Evolutionary conservation across 1,140 invertebrate species (phyloP).

Genomic region (Riptortus pedestris): DNA sequence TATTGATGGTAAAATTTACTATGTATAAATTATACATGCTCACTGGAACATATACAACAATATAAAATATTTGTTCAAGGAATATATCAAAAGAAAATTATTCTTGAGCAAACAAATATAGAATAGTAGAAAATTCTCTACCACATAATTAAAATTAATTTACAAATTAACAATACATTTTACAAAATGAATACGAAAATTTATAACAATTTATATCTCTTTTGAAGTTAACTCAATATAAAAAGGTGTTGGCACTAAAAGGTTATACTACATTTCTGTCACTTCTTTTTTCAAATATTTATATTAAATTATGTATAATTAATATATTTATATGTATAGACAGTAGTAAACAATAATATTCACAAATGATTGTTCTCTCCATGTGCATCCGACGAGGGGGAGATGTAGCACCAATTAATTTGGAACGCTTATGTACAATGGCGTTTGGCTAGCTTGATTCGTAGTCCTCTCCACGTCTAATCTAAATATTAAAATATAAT

Average conservation of each 20-base stretch:
- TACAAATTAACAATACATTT: not conserved
- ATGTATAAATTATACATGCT: constrained; percentile 10
- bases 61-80: not conserved
- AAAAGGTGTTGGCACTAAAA: constrained; percentile 14
- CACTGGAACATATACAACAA: not conserved
- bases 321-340: constrained; percentile 17
- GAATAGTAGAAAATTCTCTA: not conserved
- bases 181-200: not conserved
- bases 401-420: constrained; percentile 11
- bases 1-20: constrained; percentile 13
- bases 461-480: not conserved
- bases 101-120: not conserved
- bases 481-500: not conserved
- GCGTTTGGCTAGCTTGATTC: not conserved
- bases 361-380: constrained; percentile 15
- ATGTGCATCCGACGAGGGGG: not conserved
- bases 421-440: constrained; percentile 1
- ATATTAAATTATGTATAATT: not conserved
- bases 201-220: not conserved
- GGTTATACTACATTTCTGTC: not conserved
- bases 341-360: constrained; percentile 13
- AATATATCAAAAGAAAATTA: not conserved
- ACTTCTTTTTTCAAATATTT: not conserved
- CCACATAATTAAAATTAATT: not conserved
- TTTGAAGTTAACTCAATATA: constrained; percentile 4